Base-by-base conservation (phyloP, 2,888 invertebrate species). In the Ophioninae sp. region DNA sequence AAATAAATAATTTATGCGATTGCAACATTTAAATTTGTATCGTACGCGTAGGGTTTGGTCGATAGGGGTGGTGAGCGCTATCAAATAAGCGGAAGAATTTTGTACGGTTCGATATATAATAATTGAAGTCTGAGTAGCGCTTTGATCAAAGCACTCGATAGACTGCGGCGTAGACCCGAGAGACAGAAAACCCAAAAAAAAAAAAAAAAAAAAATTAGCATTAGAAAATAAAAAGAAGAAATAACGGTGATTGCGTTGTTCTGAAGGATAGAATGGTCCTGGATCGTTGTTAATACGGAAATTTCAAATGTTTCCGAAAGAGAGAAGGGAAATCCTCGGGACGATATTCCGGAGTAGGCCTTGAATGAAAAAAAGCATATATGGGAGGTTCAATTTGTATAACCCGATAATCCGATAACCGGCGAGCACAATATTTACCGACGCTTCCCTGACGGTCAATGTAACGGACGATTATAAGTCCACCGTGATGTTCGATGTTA, bases 71-170 rank as follows among this genome's bases (percentile, higher is more conserved):
- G 50, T 57, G 68, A 81, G 79, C 39, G 62, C 64, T 74, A 59
- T 82, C 44, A 20, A 69, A 50, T 70, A 44, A 50, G 82, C 57
- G 74, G 70, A 77, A 81, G 78, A 76, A 81, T 84, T 84, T 84
- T 84, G 79, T 84, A 84, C 81, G 84, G 84, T 84, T 84, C 81
- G 81, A 84, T 84, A 81, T 84, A 72, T 68, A 79, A 72, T 72
- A 84, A 73, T 61, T 81, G 81, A 79, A 82, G 79, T 84, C 84
- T 84, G 81, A 84, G 65, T 72, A 75, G 75, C 39, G 70, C 70
- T 79, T 65, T 39, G 57, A 83, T 76, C 73, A 37, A 78, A 77
- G 64, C 74, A 68, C 78, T 72, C 74, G 77, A 30, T 30, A 39
- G 69, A 81, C 64, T 62, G 44, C 64, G 69, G 67, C 30, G 57